These are phyloP conservation scores for Callipepla squamata DNA, from an alignment of 2,113 vertebrate species.

Conservation along the genomic window DNA sequence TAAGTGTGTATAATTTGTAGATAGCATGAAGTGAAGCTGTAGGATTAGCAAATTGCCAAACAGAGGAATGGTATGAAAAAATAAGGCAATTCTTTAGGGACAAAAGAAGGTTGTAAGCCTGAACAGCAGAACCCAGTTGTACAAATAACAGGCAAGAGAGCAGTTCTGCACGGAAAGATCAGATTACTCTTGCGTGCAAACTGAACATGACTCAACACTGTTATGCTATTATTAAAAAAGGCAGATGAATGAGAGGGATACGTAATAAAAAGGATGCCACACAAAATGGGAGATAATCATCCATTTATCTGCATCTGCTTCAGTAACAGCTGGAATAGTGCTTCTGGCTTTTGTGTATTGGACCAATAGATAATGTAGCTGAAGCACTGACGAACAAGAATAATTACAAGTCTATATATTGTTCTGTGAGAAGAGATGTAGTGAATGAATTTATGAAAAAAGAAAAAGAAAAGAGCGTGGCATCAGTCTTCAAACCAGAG, in stretches of 20 bases:
- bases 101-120: not conserved
- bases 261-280: slow-evolving; percentile 1
- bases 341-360: not conserved
- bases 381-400: not conserved
- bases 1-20: not conserved
- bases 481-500: not conserved
- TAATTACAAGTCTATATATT: not conserved
- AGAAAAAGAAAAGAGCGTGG: not conserved
- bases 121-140: not conserved
- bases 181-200: not conserved
- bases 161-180: not conserved
- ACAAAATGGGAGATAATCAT: not conserved
- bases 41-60: not conserved
- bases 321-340: slow-evolving; percentile 15
- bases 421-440: not conserved
- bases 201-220: not conserved
- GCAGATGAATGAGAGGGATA: not conserved
- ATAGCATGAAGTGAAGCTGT: not conserved
- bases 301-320: not conserved
- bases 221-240: not conserved
- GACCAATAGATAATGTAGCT: not conserved
- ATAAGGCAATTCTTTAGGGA: not conserved
- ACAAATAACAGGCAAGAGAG: not conserved
- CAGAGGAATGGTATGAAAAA: not conserved
- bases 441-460: not conserved